A percentile compares a stretch with the other conserved stretches of the same genome.
These are phyloP conservation scores for Ladona fulva DNA, from an alignment of 1,140 invertebrate species.

Conservation along the genomic window DNA sequence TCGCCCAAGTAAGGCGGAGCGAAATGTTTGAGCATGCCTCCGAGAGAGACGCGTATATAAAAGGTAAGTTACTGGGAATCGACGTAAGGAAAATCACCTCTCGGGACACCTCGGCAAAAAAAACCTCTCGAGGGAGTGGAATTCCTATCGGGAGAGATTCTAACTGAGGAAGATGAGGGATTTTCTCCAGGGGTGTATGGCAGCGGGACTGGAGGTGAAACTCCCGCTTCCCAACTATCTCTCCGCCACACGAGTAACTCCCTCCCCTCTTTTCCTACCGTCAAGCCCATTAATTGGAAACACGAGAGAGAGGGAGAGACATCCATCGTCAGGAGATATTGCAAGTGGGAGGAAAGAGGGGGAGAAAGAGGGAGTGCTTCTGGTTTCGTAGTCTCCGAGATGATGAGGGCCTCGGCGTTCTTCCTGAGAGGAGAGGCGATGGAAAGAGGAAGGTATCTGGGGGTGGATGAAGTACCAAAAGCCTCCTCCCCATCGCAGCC, in stretches of 20 bases:
- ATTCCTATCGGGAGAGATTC: background rate
- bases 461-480: background rate
- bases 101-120: too few relatives aligned
- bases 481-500: background rate
- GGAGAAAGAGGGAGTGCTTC: background rate
- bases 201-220: background rate
- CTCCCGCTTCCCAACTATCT: background rate
- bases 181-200: background rate
- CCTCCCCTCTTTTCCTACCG: background rate
- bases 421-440: background rate
- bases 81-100: too few relatives aligned
- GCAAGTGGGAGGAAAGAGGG: background rate
- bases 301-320: background rate
- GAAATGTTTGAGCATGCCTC: too few relatives aligned
- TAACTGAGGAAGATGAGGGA: background rate
- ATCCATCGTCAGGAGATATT: slow-evolving; percentile 9
- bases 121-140: too few relatives aligned
- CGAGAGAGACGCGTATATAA: too few relatives aligned
- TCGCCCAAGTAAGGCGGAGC: too few relatives aligned
- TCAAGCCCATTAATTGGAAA: slow-evolving; percentile 6
- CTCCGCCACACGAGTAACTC: background rate
- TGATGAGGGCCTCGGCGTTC: background rate
- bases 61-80: too few relatives aligned
- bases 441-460: background rate
- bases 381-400: background rate